Percentiles rank a stretch among this genome's conserved stretches.
phyloP scores from a whole-genome alignment of 1,140 invertebrate genomes.

The Ceratina japonica region DNA sequence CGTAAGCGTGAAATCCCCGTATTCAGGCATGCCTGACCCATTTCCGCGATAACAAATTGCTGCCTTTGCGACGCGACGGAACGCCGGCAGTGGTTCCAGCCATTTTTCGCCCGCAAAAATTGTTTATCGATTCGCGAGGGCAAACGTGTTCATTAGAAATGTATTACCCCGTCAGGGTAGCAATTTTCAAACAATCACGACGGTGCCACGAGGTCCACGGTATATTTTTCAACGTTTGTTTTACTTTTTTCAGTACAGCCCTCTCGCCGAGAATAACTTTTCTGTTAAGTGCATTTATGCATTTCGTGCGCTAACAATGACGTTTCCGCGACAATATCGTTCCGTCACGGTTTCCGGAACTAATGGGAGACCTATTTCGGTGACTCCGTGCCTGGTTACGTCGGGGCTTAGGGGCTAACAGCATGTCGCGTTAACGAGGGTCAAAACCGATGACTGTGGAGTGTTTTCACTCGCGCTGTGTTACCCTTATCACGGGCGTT shows the following conservation, averaged over 20 bases:
- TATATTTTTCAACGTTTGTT: background rate
- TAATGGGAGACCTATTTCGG: slow-evolving; percentile 56
- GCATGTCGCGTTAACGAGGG: slow-evolving; percentile 59
- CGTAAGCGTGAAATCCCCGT: slow-evolving; percentile 6
- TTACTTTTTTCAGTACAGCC: background rate
- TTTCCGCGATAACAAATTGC: slow-evolving; percentile 47
- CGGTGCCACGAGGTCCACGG: background rate
- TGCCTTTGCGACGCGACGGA: background rate
- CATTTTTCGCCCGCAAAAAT: slow-evolving; percentile 42
- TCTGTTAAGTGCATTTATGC: slow-evolving; percentile 15
- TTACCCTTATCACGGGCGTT: slow-evolving; percentile 69
- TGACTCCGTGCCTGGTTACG: slow-evolving; percentile 55
- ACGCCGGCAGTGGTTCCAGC: background rate
- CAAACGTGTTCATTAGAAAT: slow-evolving; percentile 52
- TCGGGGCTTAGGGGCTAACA: slow-evolving; percentile 20
- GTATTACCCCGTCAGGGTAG: slow-evolving; percentile 39
- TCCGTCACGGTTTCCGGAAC: background rate
- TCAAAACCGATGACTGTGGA: slow-evolving; percentile 41
- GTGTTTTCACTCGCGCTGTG: slow-evolving; percentile 54
- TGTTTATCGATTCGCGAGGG: slow-evolving; percentile 56
- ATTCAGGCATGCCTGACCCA: slow-evolving; percentile 20
- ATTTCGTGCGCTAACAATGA: slow-evolving; percentile 28
- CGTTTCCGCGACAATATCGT: slow-evolving; percentile 29
- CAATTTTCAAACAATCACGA: slow-evolving; percentile 49
- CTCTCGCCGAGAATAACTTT: slow-evolving; percentile 23